Percentiles rank a stretch among this genome's conserved stretches.
phyloP scores from a whole-genome alignment of 2,113 vertebrate genomes.

The Vicugna pacos region DNA sequence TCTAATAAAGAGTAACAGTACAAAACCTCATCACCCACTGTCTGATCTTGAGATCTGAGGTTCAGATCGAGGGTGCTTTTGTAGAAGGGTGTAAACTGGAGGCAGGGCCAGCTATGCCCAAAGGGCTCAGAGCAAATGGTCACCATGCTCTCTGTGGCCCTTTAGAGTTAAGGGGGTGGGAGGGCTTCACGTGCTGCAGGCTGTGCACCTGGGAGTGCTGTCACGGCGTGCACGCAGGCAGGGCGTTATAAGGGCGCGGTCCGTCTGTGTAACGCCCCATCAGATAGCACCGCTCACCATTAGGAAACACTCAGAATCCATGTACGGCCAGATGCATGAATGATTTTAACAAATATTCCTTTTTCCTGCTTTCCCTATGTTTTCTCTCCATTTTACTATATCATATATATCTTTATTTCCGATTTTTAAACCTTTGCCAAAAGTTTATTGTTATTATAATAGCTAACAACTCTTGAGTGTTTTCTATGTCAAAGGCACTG shows the following conservation, averaged over 20 bases:
- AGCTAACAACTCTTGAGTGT: neutral
- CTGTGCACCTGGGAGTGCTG: neutral
- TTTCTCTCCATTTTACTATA: neutral
- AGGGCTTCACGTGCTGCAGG: fast-evolving
- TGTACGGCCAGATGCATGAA: neutral
- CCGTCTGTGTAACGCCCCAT: fast-evolving
- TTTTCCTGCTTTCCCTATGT: neutral
- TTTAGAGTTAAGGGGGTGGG: neutral
- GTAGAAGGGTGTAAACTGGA: neutral
- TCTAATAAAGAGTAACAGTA: neutral
- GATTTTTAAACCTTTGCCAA: slow-evolving; percentile 18
- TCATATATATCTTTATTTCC: neutral
- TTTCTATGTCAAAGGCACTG: neutral
- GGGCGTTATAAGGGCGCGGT: too few relatives aligned
- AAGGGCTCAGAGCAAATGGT: neutral
- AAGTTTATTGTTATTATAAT: neutral
- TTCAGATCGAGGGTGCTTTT: slow-evolving; percentile 50
- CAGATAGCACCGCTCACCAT: neutral
- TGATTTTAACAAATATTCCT: neutral
- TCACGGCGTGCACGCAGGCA: fast-evolving
- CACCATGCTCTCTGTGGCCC: fast-evolving
- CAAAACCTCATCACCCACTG: neutral
- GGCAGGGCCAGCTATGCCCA: neutral
- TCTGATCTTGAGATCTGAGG: slow-evolving; percentile 33
- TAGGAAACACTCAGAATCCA: neutral